Percentiles rank a stretch among this genome's conserved stretches.
phyloP scores from a whole-genome alignment of 2,797 vertebrate species.

The Anguilla anguilla region DNA sequence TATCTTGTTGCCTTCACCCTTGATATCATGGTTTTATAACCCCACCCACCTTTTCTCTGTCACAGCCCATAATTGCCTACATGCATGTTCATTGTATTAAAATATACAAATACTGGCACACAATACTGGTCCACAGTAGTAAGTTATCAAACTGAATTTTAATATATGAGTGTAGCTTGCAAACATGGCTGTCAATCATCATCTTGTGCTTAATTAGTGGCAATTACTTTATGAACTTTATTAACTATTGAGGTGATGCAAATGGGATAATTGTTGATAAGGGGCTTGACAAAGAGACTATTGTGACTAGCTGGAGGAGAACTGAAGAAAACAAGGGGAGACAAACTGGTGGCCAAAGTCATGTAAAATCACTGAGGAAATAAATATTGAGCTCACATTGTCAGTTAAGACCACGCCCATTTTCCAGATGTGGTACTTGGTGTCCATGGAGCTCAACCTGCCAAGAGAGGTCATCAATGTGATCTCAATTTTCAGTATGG shows the following conservation, averaged over 20 bases:
- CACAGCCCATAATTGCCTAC: neutral
- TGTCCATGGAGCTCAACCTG: slow-evolving; percentile 95
- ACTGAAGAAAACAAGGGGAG: too few relatives aligned
- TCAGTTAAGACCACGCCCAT: slow-evolving; percentile 97
- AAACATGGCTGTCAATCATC: neutral
- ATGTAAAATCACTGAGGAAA: neutral
- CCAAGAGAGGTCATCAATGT: neutral
- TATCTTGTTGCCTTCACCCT: neutral
- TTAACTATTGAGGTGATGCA: too few relatives aligned
- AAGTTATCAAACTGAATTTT: too few relatives aligned
- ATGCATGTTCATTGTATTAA: neutral
- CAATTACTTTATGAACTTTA: too few relatives aligned
- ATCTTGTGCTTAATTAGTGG: neutral
- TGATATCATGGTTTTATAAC: neutral
- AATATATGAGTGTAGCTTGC: too few relatives aligned
- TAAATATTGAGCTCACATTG: slow-evolving; percentile 81
- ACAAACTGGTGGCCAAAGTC: neutral
- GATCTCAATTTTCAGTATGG: neutral
- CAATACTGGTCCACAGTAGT: neutral
- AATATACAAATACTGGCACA: neutral
- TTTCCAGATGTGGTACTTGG: slow-evolving; percentile 97
- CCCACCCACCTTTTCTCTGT: neutral
- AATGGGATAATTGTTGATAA: too few relatives aligned
- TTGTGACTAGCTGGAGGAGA: too few relatives aligned
- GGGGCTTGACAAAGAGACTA: too few relatives aligned